phyloP scores from a whole-genome alignment of 2,797 vertebrate species.

The Nannoperca obscura region DNA sequence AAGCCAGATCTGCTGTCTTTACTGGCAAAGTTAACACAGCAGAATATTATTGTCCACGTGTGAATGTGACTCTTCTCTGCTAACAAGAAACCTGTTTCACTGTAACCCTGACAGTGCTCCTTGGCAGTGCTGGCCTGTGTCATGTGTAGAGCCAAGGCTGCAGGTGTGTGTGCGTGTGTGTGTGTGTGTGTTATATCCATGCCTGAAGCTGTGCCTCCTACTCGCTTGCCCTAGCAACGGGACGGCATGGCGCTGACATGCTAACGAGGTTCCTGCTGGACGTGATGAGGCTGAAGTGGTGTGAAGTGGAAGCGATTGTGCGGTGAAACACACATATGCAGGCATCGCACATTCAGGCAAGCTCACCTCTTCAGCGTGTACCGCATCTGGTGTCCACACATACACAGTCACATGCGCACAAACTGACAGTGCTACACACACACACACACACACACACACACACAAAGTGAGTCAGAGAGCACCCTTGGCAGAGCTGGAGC shows the following conservation, averaged over 20 bases:
- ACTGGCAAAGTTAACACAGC: not conserved
- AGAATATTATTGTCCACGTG: slow-evolving; percentile 19
- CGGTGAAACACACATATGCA: slow-evolving; percentile 14
- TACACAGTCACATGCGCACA: not conserved
- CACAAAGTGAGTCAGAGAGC: slow-evolving; percentile 60
- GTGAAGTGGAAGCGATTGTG: slow-evolving; percentile 63
- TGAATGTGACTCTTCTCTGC: slow-evolving; percentile 46
- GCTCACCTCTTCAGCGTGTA: slow-evolving; percentile 17
- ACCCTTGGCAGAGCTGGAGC: slow-evolving; percentile 42
- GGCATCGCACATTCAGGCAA: not conserved
- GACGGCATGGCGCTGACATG: slow-evolving; percentile 48
- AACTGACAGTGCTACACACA: not conserved
- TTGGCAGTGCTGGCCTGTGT: slow-evolving; percentile 28
- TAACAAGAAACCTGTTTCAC: slow-evolving; percentile 53
- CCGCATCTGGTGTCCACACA: slow-evolving; percentile 15
- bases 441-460: slow-evolving; percentile 15
- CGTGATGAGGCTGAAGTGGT: slow-evolving; percentile 52
- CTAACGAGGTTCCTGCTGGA: slow-evolving; percentile 71
- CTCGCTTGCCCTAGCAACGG: slow-evolving; percentile 33
- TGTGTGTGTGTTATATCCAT: slow-evolving; percentile 11
- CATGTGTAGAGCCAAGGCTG: slow-evolving; percentile 39
- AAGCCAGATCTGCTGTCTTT: slow-evolving; percentile 8
- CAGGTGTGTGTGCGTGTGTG: slow-evolving; percentile 24
- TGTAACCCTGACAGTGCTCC: slow-evolving; percentile 34
- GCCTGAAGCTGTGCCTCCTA: slow-evolving; percentile 49